These are phyloP conservation scores for Hyposmocoma kahamanoa DNA, from an alignment of 1,140 invertebrate genomes.

Conservation along the genomic window DNA sequence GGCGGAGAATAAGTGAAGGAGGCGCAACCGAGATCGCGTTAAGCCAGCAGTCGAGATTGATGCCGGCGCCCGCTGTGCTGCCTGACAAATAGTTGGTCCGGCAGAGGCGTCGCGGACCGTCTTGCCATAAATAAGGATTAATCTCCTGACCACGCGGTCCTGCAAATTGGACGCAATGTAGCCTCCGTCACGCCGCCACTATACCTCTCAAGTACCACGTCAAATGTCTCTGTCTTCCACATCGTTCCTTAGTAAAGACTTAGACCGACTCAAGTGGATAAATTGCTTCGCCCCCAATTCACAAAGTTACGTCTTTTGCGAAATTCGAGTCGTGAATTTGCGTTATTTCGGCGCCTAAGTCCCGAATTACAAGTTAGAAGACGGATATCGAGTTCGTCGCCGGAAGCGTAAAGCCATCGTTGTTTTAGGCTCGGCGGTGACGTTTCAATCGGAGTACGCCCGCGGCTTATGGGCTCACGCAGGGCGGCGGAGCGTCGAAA, in stretches of 20 bases:
- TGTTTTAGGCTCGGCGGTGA: slow-evolving; percentile 50
- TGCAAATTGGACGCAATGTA: slow-evolving; percentile 39
- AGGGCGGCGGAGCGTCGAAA: slow-evolving; percentile 46
- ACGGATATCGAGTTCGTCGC: slow-evolving; percentile 53
- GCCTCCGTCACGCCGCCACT: slow-evolving; percentile 38
- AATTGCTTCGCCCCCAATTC: slow-evolving; percentile 15
- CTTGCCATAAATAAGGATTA: slow-evolving; percentile 72
- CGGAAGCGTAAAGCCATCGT: slow-evolving; percentile 56
- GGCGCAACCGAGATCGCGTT: slow-evolving; percentile 20
- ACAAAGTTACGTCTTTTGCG: slow-evolving; percentile 7
- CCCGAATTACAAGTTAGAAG: slow-evolving; percentile 64
- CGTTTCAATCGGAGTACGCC: slow-evolving; percentile 54
- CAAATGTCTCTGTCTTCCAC: slow-evolving; percentile 27
- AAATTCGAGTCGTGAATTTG: slow-evolving; percentile 51
- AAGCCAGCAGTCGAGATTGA: slow-evolving; percentile 55
- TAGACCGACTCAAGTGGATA: slow-evolving; percentile 1
- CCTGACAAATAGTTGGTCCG: slow-evolving; percentile 64
- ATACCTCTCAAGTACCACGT: slow-evolving; percentile 17
- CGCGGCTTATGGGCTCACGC: slow-evolving; percentile 51
- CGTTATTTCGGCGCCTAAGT: slow-evolving; percentile 62
- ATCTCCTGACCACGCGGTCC: slow-evolving; percentile 54
- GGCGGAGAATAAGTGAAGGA: slow-evolving; percentile 18
- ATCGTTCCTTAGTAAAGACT: slow-evolving; percentile 24
- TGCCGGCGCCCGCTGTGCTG: slow-evolving; percentile 34
- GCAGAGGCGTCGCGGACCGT: slow-evolving; percentile 55